phyloP scores from a whole-genome alignment of 1,140 invertebrate species.

The Solen grandis region DNA sequence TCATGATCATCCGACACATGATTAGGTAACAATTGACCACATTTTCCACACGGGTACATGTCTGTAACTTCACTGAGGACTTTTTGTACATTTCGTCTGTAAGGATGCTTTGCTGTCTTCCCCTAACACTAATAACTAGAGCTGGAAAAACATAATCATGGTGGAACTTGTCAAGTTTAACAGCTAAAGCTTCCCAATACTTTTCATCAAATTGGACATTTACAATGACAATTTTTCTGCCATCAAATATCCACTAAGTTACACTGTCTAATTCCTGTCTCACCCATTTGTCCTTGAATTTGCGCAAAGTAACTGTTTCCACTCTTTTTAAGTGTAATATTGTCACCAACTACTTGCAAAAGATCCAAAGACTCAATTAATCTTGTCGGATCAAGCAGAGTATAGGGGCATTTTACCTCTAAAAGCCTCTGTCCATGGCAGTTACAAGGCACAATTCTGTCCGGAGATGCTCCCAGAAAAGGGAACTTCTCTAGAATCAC shows the following conservation, averaged over 20 bases:
- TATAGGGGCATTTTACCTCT: not conserved
- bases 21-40: not conserved
- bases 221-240: too few species aligned
- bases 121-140: not conserved
- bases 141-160: not conserved
- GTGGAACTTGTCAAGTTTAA: not conserved
- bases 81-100: not conserved
- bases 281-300: conserved; percentile 6
- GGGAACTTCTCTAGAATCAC: not conserved
- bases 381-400: not conserved
- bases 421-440: not conserved
- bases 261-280: not conserved
- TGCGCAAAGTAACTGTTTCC: not conserved
- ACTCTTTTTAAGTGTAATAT: not conserved
- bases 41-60: conserved; percentile 11
- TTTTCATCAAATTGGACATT: too few species aligned
- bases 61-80: not conserved
- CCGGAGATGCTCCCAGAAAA: not conserved
- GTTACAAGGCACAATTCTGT: not conserved
- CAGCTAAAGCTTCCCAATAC: too few species aligned
- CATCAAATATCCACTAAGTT: too few species aligned
- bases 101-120: not conserved
- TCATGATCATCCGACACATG: not conserved
- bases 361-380: not conserved
- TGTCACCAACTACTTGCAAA: not conserved